Base-by-base conservation (phyloP, 2,113 vertebrate species). In the Promerops cafer region DNA sequence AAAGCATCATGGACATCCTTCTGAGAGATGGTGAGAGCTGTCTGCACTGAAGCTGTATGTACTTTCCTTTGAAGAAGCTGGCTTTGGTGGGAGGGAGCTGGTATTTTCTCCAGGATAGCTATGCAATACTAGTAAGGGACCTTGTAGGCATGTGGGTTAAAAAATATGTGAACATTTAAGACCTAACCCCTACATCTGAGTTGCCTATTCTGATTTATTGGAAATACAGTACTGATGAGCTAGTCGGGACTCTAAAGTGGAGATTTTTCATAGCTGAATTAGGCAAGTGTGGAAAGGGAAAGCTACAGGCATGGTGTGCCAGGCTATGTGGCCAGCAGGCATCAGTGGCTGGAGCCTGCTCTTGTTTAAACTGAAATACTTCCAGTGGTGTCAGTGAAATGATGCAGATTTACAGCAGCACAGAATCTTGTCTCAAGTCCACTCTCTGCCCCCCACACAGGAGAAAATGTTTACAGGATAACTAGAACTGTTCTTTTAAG, bases 381-480 rank as follows among this genome's bases (percentile, higher is more conserved):
- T 90, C 71, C 54, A 63, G 45, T 7, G 8, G 39, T 47, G 71
- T 74, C 47, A 66, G 52, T 33, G 33, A 82, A 95, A 89, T 6
- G 2, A 81, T 56, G 86, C 77, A 78, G 47, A 75, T 90, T 89
- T 84, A 63, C 20, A 92, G 22, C 64, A 92, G 42, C 56, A 89
- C 27, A 69, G 42, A 74, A 59, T 61, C 45, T 74, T 78, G 33
- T 56, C 90, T 91, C 3, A 71, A 30, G 61, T 31, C 61, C 11
- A 26, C 52, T 82, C 26, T 75, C 47, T 68, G 77, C 15, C 28
- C 42, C 44, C 1, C 33, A 30, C 42, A 31, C 8, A 40, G 44
- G 40, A 82, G 33, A 93, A 77, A 59, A 49, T 37, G 35, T 68
- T 92, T 70, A 69, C 50, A 31, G 50, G n/a, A 27, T 65, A 81